Evolutionary conservation across 1,140 invertebrate species (phyloP), one percentile per base, ranked within the genome.

Genomic region (Zaprionus vittiger): DNA sequence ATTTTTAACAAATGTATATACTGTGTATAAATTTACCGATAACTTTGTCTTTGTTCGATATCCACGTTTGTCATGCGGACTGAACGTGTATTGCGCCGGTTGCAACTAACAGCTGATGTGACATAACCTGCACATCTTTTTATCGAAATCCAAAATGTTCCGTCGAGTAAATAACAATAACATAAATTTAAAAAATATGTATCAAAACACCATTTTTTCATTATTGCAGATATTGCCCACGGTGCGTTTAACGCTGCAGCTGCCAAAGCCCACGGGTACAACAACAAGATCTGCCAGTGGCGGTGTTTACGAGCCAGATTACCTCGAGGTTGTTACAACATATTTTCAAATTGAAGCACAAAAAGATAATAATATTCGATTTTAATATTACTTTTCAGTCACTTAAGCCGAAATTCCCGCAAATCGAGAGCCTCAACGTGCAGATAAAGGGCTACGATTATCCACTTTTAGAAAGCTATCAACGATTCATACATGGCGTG

Each of bases 381-480:
- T 37, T 9, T 6, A n/a, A 3, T 37, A 37, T 9, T 37, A 6
- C 93, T 93, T 73, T 79, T 1, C 86, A 96, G 95, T 93, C 93
- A 55, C 93, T 95, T 81, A 95, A 95, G 92, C 94, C 95, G 1
- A 95, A 96, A 87, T 94, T 95, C 72, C 96, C 97, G 24, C 91
- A 96, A n/a, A 96, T 96, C 93, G 94, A 96, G 44, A 93, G 93
- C 22, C 82, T 98, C 17, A 97, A 97, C 93, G 93, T 98, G 38
- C 95, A 96, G 93, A 93, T 98, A 26, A 96, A 95, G 83, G 95
- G 97, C 5, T 97, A 98, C 87, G 96, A 97, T 91, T 98, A 95
- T 93, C 94, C 96, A 12, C 82, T 97, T 11, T 91, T 98, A 52
- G 97, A 98, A 93, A 95, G 93, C 80, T 98, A 95, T 91, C 97